Conservation (phyloP, 2,888 invertebrate species). For the Caenorhabditis afra region DNA sequence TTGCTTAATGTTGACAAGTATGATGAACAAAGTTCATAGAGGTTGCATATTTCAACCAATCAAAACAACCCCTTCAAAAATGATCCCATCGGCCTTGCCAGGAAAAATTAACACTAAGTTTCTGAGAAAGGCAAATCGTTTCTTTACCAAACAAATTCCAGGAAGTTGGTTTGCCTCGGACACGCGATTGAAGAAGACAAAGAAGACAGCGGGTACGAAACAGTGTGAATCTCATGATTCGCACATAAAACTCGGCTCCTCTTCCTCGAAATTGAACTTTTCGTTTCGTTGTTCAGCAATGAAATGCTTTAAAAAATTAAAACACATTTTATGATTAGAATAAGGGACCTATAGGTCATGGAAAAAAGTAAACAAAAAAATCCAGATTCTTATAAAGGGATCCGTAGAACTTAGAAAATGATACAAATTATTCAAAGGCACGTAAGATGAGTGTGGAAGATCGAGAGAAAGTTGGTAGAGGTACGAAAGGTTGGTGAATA, state of each 20-base stretch:
- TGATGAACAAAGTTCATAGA: constrained; percentile 46
- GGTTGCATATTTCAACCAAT: constrained; percentile 39
- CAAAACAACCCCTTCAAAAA: constrained; percentile 3
- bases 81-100: not conserved
- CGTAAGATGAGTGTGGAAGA: not conserved
- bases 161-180: constrained; percentile 17
- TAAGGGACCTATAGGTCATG: not conserved
- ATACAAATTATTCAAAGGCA: constrained; percentile 8
- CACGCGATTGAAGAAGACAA: constrained; percentile 5
- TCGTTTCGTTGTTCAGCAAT: no score
- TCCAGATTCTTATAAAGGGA: not conserved
- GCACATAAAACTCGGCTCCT: no score
- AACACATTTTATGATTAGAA: no score
- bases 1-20: constrained; percentile 51
- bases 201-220: constrained; percentile 47
- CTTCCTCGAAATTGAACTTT: no score
- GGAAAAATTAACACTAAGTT: constrained; percentile 23
- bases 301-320: no score
- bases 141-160: constrained; percentile 4
- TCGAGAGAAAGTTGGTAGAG: not conserved
- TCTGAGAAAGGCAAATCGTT: no score
- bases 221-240: not conserved
- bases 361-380: not conserved
- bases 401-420: constrained; percentile 25
- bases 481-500: not conserved